Evolutionary conservation across 2,888 invertebrate species (phyloP), one percentile per base, ranked within the genome.

Genomic region (Vandiemenella viatica): DNA sequence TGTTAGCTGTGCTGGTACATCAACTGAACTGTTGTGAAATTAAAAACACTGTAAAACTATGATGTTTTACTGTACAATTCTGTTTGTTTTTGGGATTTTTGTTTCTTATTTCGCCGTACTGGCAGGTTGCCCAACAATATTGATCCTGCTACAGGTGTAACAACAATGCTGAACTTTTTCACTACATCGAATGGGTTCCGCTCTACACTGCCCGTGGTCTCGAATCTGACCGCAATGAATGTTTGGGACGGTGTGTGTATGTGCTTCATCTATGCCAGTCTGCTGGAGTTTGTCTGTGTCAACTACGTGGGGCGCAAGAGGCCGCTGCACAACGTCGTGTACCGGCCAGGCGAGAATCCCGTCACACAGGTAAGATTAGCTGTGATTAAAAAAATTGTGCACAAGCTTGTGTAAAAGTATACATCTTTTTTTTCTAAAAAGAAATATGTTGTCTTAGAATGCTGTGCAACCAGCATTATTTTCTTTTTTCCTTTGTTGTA

Each of bases 101-200:
- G n/a, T n/a, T n/a, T n/a, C n/a, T n/a, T n/a, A n/a, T n/a, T n/a
- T n/a, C n/a, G n/a, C n/a, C 26, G 6, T 26, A 26, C 26, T 26
- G 6, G 26, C 26, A 8, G 13, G 7, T 26, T 26, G 13, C 13
- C 26, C 6, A 26, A 26, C 26, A 26, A 26, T 26, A 26, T 26
- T 26, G 6, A 26, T 26, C 26, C 61, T 63, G 55, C 66, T 64
- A 57, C 72, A 88, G 91, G 91, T 71, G 91, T 92, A 64, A 92
- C 92, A 61, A 92, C 92, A 69, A 92, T 92, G 91, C 82, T 92
- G 81, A 92, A 91, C 75, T 92, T 92, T 79, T 92, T 92, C 82
- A 92, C 91, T 61, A 92, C 91, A 64, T 89, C 89, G 59, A 89
- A 88, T 66, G 87, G 88, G 62, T 89, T 89, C 72, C 83, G 89